Evolutionary conservation across 2,888 invertebrate genomes (phyloP).

Genomic region (Hirudinaria manillensis): DNA sequence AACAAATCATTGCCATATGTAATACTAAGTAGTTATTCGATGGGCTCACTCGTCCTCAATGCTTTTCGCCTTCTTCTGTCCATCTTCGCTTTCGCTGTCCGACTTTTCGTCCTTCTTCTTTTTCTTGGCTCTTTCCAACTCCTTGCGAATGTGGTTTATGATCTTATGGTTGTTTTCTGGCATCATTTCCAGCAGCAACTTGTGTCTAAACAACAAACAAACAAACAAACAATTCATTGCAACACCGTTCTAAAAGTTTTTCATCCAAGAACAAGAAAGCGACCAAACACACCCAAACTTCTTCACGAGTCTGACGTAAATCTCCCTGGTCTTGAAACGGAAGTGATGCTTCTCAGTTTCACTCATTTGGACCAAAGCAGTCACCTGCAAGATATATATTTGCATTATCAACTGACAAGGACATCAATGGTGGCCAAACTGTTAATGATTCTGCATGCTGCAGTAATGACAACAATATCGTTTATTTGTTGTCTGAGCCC

Average conservation of each 20-base stretch:
- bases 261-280: background rate
- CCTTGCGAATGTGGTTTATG: slow-evolving; percentile 6
- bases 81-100: slow-evolving; percentile 16
- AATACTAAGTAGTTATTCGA: too few species aligned
- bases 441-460: too few species aligned
- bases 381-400: background rate
- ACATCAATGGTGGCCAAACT: too few species aligned
- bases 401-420: background rate
- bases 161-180: slow-evolving; percentile 11
- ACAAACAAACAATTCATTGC: background rate
- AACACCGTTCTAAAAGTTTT: background rate
- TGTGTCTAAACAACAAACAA: slow-evolving; percentile 4
- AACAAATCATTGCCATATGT: too few species aligned
- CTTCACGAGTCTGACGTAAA: slow-evolving; percentile 1
- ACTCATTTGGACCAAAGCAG: slow-evolving; percentile 1
- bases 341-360: slow-evolving; percentile 9
- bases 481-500: too few species aligned
- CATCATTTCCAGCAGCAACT: slow-evolving; percentile 10
- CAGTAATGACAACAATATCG: too few species aligned
- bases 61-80: slow-evolving; percentile 16
- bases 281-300: slow-evolving; percentile 1
- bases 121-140: slow-evolving; percentile 3
- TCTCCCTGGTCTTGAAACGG: slow-evolving; percentile 10
- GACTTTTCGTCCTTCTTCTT: background rate
- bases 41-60: slow-evolving; percentile 31